Evolutionary conservation across 1,140 invertebrate species (phyloP).

Genomic region (Drosophila nannoptera): DNA sequence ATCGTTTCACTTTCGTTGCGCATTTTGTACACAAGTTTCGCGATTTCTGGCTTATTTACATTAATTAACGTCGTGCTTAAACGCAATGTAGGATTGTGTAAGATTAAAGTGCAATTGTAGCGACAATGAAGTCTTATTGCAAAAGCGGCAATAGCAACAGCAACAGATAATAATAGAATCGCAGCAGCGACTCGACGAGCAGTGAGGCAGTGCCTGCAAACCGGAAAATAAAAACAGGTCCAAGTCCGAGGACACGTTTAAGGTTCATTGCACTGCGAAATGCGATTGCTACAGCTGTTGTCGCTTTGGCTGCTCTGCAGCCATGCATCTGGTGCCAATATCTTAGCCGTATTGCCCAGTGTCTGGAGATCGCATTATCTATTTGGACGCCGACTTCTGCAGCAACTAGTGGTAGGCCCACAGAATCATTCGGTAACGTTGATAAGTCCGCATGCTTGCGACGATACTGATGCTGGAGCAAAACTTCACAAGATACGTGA

Average conservation of each 20-base stretch:
- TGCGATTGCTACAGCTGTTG: slow-evolving; percentile 54
- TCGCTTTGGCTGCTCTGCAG: slow-evolving; percentile 41
- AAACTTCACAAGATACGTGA: slow-evolving; percentile 48
- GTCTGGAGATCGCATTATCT: slow-evolving; percentile 76
- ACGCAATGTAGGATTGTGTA: slow-evolving; percentile 41
- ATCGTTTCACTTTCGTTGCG: slow-evolving; percentile 68
- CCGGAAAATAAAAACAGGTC: slow-evolving; percentile 57
- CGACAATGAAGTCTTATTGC: slow-evolving; percentile 54
- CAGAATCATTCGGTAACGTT: slow-evolving; percentile 80
- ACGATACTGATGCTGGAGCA: slow-evolving; percentile 3
- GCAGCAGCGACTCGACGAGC: slow-evolving; percentile 16
- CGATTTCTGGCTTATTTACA: slow-evolving; percentile 44
- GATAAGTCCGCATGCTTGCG: slow-evolving; percentile 58
- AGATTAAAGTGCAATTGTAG: slow-evolving; percentile 29
- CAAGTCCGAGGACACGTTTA: slow-evolving; percentile 15
- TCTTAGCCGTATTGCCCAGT: slow-evolving; percentile 71
- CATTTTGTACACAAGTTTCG: slow-evolving; percentile 35
- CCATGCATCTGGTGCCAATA: slow-evolving; percentile 50
- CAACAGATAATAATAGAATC: slow-evolving; percentile 65
- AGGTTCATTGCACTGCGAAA: slow-evolving; percentile 42
- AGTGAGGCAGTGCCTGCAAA: slow-evolving; percentile 33
- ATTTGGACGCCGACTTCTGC: slow-evolving; percentile 74
- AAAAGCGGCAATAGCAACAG: slow-evolving; percentile 26
- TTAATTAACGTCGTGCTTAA: slow-evolving; percentile 38
- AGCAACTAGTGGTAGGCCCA: slow-evolving; percentile 76